Conservation (phyloP, 1,140 invertebrate genomes). For the Chionoecetes opilio region DNA sequence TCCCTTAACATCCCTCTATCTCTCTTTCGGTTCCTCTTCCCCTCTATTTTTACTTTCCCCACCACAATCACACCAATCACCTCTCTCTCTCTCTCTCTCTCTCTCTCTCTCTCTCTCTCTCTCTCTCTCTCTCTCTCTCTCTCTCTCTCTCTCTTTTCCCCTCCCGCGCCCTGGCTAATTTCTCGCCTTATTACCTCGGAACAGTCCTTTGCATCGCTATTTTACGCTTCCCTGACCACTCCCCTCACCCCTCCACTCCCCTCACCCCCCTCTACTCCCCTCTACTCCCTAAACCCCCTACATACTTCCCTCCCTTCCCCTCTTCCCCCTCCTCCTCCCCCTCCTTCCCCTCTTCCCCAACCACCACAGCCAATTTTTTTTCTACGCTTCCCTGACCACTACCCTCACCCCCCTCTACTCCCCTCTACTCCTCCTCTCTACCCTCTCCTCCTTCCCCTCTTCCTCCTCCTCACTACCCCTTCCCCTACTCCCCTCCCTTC, state of each 20-base stretch:
- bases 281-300: neutral
- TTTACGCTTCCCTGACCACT: neutral
- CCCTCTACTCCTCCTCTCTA: neutral
- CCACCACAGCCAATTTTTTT: neutral
- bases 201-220: neutral
- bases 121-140: neutral
- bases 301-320: neutral
- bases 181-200: neutral
- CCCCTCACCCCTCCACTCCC: neutral
- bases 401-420: neutral
- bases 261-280: neutral
- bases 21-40: neutral
- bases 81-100: neutral
- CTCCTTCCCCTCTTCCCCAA: neutral
- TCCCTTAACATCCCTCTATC: neutral
- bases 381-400: neutral
- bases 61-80: too few species aligned
- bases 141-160: too few species aligned
- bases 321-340: neutral
- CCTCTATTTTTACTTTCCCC: neutral
- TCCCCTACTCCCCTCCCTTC: neutral
- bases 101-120: neutral
- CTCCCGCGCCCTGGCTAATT: neutral
- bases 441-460: slow-evolving; percentile 33
- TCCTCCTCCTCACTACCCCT: slow-evolving; percentile 23